phyloP scores from a whole-genome alignment of 2,888 invertebrate species.

The Patella pellucida region DNA sequence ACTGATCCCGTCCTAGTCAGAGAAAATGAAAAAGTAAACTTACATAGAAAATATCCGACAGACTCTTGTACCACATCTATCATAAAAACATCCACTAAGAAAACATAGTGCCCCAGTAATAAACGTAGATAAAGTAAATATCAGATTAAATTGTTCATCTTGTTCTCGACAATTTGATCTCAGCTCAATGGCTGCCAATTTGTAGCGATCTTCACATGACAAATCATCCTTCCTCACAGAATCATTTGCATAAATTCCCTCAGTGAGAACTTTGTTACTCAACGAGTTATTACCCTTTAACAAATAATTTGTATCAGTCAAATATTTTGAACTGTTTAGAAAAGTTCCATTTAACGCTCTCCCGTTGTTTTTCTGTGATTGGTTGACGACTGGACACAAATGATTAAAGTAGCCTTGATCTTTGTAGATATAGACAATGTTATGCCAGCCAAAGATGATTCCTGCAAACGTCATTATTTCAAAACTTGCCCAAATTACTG shows the following conservation, averaged over 20 bases:
- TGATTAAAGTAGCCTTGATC: slow-evolving; percentile 37
- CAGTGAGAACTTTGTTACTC: no score
- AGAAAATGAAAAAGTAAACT: slow-evolving; percentile 16
- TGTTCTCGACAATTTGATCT: slow-evolving; percentile 29
- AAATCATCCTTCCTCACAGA: no score
- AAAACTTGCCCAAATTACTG: slow-evolving; percentile 38
- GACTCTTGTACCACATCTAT: slow-evolving; percentile 39
- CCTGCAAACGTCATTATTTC: slow-evolving; percentile 43
- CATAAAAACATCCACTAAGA: slow-evolving; percentile 40
- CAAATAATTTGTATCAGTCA: no score
- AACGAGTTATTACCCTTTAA: no score
- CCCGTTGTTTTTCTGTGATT: no score
- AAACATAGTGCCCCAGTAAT: slow-evolving; percentile 40
- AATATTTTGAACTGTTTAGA: no score
- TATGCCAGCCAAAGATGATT: slow-evolving; percentile 47
- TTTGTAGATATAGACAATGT: slow-evolving; percentile 46
- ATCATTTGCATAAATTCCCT: no score
- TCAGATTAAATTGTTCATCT: slow-evolving; percentile 42
- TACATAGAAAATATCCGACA: slow-evolving; percentile 41
- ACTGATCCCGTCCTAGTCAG: no score
- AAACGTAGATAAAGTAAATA: slow-evolving; percentile 40
- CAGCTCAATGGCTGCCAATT: no score
- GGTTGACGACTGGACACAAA: slow-evolving; percentile 6
- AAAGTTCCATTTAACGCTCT: no score
- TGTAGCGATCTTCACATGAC: background rate